Evolutionary conservation across 2,888 invertebrate species (phyloP).

Genomic region (Reticulitermes lucifugus): DNA sequence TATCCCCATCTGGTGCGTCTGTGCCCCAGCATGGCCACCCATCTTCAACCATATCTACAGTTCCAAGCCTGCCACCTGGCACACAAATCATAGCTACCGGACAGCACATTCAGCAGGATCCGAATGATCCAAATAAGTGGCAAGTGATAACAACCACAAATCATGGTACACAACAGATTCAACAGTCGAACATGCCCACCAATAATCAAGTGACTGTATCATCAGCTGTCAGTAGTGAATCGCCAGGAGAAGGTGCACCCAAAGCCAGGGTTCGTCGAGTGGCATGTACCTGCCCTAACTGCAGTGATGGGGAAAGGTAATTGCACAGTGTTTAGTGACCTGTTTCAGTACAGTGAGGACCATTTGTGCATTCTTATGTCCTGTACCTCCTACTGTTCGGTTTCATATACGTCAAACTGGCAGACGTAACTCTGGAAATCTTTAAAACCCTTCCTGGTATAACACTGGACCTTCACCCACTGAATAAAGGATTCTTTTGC

Average conservation of each 20-base stretch:
- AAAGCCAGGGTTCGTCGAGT: conserved; percentile 82
- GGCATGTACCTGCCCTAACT: conserved; percentile 98
- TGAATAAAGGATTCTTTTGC: no score
- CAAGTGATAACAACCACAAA: conserved; percentile 70
- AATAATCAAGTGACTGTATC: conserved; percentile 29
- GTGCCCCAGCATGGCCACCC: conserved; percentile 39
- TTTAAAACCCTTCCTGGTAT: no score
- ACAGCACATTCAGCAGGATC: conserved; percentile 66
- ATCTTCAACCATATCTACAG: conserved; percentile 49
- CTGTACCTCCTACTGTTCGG: no score
- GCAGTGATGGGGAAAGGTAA: conserved; percentile 86
- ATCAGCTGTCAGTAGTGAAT: conserved; percentile 15
- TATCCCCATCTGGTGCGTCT: conserved; percentile 36
- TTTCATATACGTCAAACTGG: no score
- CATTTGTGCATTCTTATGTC: no score
- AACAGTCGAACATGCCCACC: conserved; percentile 24
- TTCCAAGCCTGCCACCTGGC: conserved; percentile 56
- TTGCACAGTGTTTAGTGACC: no score
- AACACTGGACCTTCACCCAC: no score
- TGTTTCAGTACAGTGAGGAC: no score
- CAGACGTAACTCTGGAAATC: no score
- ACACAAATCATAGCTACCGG: conserved; percentile 58
- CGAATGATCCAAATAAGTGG: conserved; percentile 87
- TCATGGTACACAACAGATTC: conserved; percentile 37
- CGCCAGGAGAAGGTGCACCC: conserved; percentile 57